phyloP scores from a whole-genome alignment of 2,113 vertebrate species.

The Eolophus roseicapilla region DNA sequence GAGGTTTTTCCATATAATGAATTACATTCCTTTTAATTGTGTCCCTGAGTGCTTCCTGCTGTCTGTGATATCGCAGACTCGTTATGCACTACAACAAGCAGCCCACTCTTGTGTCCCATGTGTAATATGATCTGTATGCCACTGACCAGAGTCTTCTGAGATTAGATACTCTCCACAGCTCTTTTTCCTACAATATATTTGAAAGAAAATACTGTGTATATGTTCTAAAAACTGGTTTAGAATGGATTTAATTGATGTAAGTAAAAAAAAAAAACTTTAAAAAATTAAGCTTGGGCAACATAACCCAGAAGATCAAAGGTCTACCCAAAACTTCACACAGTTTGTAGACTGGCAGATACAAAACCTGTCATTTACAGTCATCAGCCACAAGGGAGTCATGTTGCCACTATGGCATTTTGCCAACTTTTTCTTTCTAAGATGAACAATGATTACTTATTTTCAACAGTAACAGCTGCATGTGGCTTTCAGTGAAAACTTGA shows the following conservation, averaged over 20 bases:
- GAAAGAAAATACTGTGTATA: neutral
- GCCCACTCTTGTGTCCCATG: neutral
- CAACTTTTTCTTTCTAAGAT: neutral
- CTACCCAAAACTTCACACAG: neutral
- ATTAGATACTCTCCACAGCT: neutral
- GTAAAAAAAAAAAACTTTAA: neutral
- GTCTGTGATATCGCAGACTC: neutral
- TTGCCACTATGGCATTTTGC: neutral
- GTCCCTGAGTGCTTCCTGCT: neutral
- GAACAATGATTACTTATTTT: neutral
- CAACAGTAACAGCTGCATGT: neutral
- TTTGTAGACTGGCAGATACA: neutral
- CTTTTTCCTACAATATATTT: neutral
- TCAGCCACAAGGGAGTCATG: neutral
- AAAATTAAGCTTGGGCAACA: neutral
- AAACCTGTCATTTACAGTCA: neutral
- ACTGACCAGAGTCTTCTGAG: neutral
- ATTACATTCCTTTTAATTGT: neutral
- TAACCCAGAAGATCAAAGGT: neutral
- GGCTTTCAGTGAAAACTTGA: neutral
- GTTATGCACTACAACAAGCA: neutral
- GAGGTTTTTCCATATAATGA: neutral
- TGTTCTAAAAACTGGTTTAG: neutral
- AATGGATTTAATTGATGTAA: neutral
- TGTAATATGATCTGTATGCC: neutral